Base-by-base conservation (phyloP, 30 jellyfish, hydroid and myxozoan species). In the Sanderia malayensis region DNA sequence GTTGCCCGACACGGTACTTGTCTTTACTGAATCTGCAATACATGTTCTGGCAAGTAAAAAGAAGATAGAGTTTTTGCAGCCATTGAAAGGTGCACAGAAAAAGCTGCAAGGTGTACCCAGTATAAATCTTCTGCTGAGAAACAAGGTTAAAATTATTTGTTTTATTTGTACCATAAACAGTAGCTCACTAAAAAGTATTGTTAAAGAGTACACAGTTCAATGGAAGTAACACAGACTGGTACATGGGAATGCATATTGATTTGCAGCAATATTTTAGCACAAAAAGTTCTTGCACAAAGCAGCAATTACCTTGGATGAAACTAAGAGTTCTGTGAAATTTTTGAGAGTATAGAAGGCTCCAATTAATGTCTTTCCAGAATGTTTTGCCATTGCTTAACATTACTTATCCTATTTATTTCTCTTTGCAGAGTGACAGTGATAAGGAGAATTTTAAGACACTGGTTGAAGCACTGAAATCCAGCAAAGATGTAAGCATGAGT, bases 11-110 rank as follows among this genome's bases (percentile, higher is more conserved):
- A 92, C 98, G 4, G 26, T 92, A 44, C 87, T 84, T 85, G 89
- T 79, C 2, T 44, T 92, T 17, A 57, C 93, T 62, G 94, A 92
- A 60, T 67, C 98, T 26, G 89, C 70, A 24, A 92, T 92, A 6
- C 61, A 79, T 62, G 77, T 92, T 44, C 72, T 92, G 70, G 98
- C 96, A 32, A 92, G 98, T 73, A 92, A 92, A 61, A 92, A 92
- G 94, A 92, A 92, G 74, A 73, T 92, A 19, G 98, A 92, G 28
- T 92, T 92, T 68, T 86, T 84, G 59, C 94, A 92, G 66, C 95
- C 98, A 23, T 79, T 92, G 41, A 88, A 82, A 68, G 96, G 80
- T 31, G 94, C 95, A n/a, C 92, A 73, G 47, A 81, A 71, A 80
- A 72, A 82, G 46, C 58, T 47, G 7, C 95, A 82, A 73, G 80